Conservation (phyloP, 2,797 vertebrate species). For the Emys orbicularis region DNA sequence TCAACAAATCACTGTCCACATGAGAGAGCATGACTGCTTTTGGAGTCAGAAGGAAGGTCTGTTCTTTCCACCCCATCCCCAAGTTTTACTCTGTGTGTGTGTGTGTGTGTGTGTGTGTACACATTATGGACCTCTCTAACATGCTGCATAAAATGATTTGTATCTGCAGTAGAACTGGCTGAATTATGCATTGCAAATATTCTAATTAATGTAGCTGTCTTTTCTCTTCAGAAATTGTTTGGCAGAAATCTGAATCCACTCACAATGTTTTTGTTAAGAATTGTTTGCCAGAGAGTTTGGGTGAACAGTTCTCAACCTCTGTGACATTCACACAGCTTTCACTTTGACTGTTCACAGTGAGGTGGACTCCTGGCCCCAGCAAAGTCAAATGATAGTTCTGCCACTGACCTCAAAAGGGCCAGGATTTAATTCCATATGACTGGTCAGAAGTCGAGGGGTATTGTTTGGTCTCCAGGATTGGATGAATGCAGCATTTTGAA, state of each 20-base stretch:
- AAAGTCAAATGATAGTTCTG: not conserved
- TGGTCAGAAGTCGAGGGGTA: accelerated
- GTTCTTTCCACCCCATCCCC: not conserved
- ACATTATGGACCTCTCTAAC: not conserved
- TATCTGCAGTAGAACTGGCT: not conserved
- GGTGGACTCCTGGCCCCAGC: not conserved
- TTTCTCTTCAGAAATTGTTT: not conserved
- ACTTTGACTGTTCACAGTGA: not conserved
- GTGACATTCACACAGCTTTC: not conserved
- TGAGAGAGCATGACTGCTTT: accelerated
- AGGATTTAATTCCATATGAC: not conserved
- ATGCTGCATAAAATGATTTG: not conserved
- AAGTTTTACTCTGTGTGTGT: not conserved
- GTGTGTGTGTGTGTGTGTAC: accelerated
- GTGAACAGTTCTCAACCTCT: not conserved
- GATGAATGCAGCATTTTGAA: not conserved
- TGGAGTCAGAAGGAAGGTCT: accelerated
- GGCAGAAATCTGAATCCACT: not conserved
- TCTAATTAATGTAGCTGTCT: not conserved
- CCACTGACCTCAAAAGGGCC: not conserved
- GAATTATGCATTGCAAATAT: not conserved
- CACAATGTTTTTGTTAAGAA: not conserved
- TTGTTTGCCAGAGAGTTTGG: not conserved
- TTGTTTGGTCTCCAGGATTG: not conserved
- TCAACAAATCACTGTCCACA: not conserved